Evolutionary conservation across 2,888 invertebrate species (phyloP), one percentile per base, ranked within the genome.

Genomic region (Carterocephalus palaemon): DNA sequence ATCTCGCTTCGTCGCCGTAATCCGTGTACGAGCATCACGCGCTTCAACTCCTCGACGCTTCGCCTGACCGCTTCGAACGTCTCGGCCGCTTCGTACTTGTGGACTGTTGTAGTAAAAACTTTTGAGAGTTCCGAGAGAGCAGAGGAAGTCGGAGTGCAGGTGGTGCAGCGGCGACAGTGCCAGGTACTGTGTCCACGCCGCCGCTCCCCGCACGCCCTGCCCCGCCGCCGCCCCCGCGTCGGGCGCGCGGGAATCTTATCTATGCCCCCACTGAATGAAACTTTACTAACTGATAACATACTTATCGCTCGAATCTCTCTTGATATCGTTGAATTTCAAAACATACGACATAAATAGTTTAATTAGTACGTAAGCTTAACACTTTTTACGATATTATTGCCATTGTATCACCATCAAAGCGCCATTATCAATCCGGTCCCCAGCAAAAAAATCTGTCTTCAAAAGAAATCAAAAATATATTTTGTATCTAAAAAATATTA

Each of bases 1-100:
- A 86, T 84, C 69, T 81, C 74, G 88, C 87, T 88, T 87, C 83
- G 84, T 78, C 75, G 86, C 85, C 82, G 79, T 83, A 78, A 78
- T 66, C 77, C 70, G 73, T 79, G 74, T 77, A 56, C 75, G 78
- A 76, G 72, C 75, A 75, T 62, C 82, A 77, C 83, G 81, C 83
- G 83, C 84, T 82, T 82, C 73, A 66, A 60, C 64, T 63, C 59
- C 65, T 66, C 70, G 68, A 67, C 75, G 78, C 82, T 79, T 79
- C 75, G 76, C 76, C 74, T 65, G 71, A 62, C 62, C 69, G 77
- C 78, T 70, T 73, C 76, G 62, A 63, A 60, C 59, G 50, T 23
- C 41, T 9, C 41, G 41, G 42, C 56, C 66, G 61, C 56, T 54
- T 58, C 58, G 61, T 61, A 68, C 67, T 75, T 74, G 81, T 82